Evolutionary conservation across 2,797 vertebrate genomes (phyloP).

Genomic region (Ibycter americanus): DNA sequence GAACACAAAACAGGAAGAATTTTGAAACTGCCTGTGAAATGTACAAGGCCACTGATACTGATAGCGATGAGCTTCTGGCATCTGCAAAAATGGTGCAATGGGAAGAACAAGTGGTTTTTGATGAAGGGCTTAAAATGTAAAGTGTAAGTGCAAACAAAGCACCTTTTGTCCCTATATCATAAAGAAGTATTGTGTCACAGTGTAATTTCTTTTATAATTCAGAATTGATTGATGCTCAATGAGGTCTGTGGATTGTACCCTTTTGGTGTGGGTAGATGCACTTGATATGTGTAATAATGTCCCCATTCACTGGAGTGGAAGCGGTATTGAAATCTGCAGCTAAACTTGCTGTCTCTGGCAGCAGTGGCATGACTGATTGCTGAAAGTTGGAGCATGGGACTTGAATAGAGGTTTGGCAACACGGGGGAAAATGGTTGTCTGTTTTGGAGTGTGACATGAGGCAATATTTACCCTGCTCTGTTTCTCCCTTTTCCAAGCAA

Average conservation of each 20-base stretch:
- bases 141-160: conserved; percentile 40
- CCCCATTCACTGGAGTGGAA: conserved; percentile 18
- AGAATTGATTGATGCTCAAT: conserved; percentile 5
- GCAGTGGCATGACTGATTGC: conserved; percentile 17
- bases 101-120: not conserved
- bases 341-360: conserved; percentile 5
- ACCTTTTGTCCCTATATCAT: conserved; percentile 34
- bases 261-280: conserved; percentile 35
- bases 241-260: conserved; percentile 10
- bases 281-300: conserved; percentile 44
- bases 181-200: conserved; percentile 25
- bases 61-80: not conserved
- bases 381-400: not conserved
- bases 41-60: not conserved
- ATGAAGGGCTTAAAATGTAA: not conserved
- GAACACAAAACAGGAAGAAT: not conserved
- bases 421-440: conserved; percentile 17
- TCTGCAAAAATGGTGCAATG: not conserved
- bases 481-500: conserved; percentile 33
- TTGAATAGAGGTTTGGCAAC: conserved; percentile 47
- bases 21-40: not conserved
- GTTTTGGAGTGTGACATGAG: conserved; percentile 18
- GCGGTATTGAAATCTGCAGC: not conserved
- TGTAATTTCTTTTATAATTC: conserved; percentile 44
- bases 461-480: conserved; percentile 48